Evolutionary conservation across 2,113 vertebrate species (phyloP).

Genomic region (Pseudolaguvia tuberculata): DNA sequence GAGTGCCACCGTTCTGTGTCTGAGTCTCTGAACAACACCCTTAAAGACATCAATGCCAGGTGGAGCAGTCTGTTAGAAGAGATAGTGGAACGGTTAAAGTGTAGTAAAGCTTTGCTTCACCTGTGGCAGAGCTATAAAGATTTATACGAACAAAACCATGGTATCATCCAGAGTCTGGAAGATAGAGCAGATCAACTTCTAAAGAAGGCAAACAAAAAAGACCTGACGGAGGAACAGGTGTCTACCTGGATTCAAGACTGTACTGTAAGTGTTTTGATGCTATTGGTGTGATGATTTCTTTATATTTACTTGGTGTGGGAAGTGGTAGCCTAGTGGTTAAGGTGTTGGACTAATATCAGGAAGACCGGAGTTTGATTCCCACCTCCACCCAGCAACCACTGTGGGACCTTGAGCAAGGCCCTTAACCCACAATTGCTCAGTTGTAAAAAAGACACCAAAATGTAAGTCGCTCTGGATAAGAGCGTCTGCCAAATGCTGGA

Average conservation of each 20-base stretch:
- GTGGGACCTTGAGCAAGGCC: too few relatives aligned
- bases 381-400: too few relatives aligned
- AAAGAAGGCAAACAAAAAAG: conserved; percentile 75
- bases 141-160: conserved; percentile 72
- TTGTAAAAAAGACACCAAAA: too few relatives aligned
- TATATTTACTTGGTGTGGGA: not conserved
- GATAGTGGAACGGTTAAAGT: conserved; percentile 77
- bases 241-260: conserved; percentile 84
- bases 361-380: too few relatives aligned
- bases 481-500: too few relatives aligned
- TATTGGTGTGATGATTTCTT: not conserved
- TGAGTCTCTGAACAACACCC: conserved; percentile 77
- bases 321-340: too few relatives aligned
- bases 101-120: conserved; percentile 82
- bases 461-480: too few relatives aligned
- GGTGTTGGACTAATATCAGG: too few relatives aligned
- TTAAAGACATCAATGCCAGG: conserved; percentile 88
- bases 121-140: conserved; percentile 91
- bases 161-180: conserved; percentile 71
- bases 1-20: conserved; percentile 84
- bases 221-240: conserved; percentile 83
- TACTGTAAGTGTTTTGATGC: conserved; percentile 69
- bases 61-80: conserved; percentile 87
- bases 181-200: conserved; percentile 75
- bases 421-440: too few relatives aligned